Percentiles rank a stretch among this genome's conserved stretches.
Evolutionary conservation across 2,797 vertebrate genomes (phyloP).

Genomic region (Amblyraja radiata): DNA sequence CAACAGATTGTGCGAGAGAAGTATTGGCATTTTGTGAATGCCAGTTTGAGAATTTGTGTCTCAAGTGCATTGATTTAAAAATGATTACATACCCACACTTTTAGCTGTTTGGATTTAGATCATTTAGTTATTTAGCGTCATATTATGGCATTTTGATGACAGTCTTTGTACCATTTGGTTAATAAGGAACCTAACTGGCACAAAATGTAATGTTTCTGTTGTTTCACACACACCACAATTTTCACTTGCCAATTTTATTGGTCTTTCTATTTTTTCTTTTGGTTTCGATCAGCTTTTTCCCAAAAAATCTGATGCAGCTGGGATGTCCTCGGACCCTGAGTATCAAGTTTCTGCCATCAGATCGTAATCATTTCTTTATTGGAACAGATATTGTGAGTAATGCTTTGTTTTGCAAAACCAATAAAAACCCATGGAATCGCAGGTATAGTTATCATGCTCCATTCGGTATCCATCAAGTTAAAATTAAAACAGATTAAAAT

Average conservation of each 20-base stretch:
- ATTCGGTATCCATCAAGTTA: not conserved
- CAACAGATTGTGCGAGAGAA: not conserved
- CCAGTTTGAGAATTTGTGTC: not conserved
- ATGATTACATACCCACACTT: too few relatives aligned
- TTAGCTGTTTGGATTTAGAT: not conserved
- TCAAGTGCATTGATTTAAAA: not conserved
- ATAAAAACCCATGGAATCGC: not conserved
- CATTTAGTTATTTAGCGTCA: not conserved
- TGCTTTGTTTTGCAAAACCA: not conserved
- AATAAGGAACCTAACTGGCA: not conserved
- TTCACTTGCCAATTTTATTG: not conserved
- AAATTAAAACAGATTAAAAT: not conserved
- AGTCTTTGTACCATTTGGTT: not conserved
- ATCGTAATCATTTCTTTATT: constrained; percentile 80
- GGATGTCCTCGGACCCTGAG: constrained; percentile 57
- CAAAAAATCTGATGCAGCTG: constrained; percentile 48
- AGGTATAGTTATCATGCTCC: not conserved
- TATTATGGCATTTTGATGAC: not conserved
- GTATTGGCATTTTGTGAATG: not conserved
- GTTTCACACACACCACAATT: not conserved
- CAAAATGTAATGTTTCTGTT: not conserved
- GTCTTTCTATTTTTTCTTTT: not conserved
- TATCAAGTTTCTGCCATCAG: constrained; percentile 76
- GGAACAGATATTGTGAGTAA: constrained; percentile 80
- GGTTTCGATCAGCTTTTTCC: constrained; percentile 50